Evolutionary conservation across 2,113 vertebrate species (phyloP), one percentile per base, ranked within the genome.

Genomic region (Piprites chloris): DNA sequence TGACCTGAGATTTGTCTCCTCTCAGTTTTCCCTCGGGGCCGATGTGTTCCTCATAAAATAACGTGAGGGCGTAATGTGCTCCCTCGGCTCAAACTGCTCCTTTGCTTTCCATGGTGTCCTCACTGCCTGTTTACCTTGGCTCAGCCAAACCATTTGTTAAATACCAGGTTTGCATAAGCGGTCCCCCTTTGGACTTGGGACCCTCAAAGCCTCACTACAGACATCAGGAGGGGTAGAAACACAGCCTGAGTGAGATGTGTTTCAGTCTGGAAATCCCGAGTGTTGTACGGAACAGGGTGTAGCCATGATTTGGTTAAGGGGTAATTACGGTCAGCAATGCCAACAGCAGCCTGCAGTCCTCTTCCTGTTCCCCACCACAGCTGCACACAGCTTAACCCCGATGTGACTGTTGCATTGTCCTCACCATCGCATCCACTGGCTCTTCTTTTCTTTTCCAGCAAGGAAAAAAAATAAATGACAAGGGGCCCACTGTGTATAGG

Each of bases 301-400:
- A 85, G 67, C 95, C 80, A 9, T 59, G 47, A 52, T 85, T 87
- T 95, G 91, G 89, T 95, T 89, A 80, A 63, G 49, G 72, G 47
- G 65, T 96, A 95, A 97, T 96, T 95, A 95, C 6, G 94, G 95
- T 81, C 16, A 19, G 89, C 91, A 91, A 6, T 78, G 95, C 95
- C 94, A 93, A 39, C 32, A 75, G 93, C 89, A 85, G 80, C 61
- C 76, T 91, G 86, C 80, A 95, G 84, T 42, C 35, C 86, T 94
- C 46, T 78, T 94, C 66, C 1, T 93, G 89, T 95, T 96, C 85
- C 85, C 61, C 35, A 63, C 90, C 90, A 68, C 86, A 90, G 65
- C 37, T 55, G 89, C 80, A 75, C 50, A 7, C 83, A 67, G 19
- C 72, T 91, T 91, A 85, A 95, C 86, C 74, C 86, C 65, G 53